Conservation (phyloP, 2,113 vertebrate species). For the Chaetodon trifascialis region DNA sequence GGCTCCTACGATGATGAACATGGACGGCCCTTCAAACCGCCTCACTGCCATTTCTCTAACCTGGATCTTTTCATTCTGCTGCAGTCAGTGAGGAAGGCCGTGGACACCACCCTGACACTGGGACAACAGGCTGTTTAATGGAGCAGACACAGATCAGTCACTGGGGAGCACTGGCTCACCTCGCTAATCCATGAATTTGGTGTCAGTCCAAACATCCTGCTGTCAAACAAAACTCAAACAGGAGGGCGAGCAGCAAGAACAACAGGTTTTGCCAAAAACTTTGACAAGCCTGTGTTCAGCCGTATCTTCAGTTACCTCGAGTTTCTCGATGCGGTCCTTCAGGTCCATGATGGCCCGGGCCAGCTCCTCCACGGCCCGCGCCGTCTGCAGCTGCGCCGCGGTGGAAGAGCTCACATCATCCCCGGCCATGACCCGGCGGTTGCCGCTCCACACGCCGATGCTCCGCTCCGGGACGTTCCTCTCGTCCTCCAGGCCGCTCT, state of each 20-base stretch:
- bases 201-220: slow-evolving; percentile 6
- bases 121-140: not conserved
- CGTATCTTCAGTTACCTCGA: slow-evolving; percentile 86
- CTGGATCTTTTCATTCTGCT: not conserved
- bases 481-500: slow-evolving; percentile 89
- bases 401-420: slow-evolving; percentile 87
- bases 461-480: slow-evolving; percentile 78
- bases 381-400: slow-evolving; percentile 82
- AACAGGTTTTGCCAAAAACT: slow-evolving; percentile 32
- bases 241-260: slow-evolving; percentile 26
- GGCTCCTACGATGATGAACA: slow-evolving; percentile 17
- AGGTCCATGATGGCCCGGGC: slow-evolving; percentile 93
- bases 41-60: not conserved
- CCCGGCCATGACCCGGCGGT: slow-evolving; percentile 89
- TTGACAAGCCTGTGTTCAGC: not conserved
- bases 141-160: not conserved
- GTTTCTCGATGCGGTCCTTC: slow-evolving; percentile 95
- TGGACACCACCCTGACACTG: not conserved
- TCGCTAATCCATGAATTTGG: slow-evolving; percentile 8
- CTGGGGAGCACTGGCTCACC: not conserved
- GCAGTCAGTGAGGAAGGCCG: not conserved
- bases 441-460: slow-evolving; percentile 82
- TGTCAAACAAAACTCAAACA: slow-evolving; percentile 37
- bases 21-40: not conserved
- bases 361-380: slow-evolving; percentile 89